Base-by-base conservation (phyloP, 2,797 vertebrate genomes). In the Rhinophrynus dorsalis region DNA sequence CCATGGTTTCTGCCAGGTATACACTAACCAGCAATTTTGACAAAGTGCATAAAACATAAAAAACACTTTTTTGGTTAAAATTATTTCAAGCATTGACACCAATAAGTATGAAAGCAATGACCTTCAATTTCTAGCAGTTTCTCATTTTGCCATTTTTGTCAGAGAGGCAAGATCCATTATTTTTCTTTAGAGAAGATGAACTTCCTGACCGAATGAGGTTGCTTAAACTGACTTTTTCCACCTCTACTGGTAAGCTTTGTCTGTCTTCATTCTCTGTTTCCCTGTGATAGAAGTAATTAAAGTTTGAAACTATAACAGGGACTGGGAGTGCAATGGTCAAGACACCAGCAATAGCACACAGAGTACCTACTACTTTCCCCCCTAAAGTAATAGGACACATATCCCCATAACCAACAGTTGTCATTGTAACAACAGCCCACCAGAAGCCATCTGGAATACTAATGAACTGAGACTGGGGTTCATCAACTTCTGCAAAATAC, bases 401-500 rank as follows among this genome's bases (percentile, higher is more conserved):
- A 84, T 99, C 97, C 1, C 97, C 97, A 0, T 98, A 99, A 60
- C 97, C 97, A 30, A 99, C 97, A 0, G 97, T 99, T 1, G 97
- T 99, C 97, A 99, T 99, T 1, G 97, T 97, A 32, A 99, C 96
- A 83, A 99, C 96, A 0, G 97, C 96, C 97, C 97, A 99, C 97
- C 97, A 99, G 89, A 99, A 99, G 9, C 95, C 97, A 0, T 99
- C 96, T 0, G 97, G 97, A 74, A 99, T 99, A 86, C 97, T 99
- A 8, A 96, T 92, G 75, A 99, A 99, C 62, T 98, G 96, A 0
- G 96, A 98, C 70, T 96, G 92, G 0, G 96, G 96, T 80, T 99
- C 97, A 1, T 99, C 97, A 60, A 96, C 97, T 72, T 99, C 97
- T 0, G 96, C 96, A n/a, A 99, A 99, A 86, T 95, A 99, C 81